Conservation (phyloP, 2,888 invertebrate species). For the Calliopum simillimum region DNA sequence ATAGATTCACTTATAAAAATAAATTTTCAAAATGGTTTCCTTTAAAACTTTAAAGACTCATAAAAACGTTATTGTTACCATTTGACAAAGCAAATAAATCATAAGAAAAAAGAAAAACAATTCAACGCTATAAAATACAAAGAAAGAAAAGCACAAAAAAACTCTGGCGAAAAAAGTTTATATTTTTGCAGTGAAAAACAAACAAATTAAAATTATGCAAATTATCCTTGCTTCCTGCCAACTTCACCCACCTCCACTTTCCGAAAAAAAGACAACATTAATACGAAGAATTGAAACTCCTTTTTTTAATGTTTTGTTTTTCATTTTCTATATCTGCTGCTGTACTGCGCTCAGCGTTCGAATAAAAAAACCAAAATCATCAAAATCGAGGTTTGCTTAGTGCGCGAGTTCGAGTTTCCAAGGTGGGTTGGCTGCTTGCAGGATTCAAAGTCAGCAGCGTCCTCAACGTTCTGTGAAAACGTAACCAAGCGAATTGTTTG, state of each 20-base stretch:
- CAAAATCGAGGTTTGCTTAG: too few relatives aligned
- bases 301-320: not conserved
- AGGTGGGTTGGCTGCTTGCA: not conserved
- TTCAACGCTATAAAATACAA: slow-evolving; percentile 28
- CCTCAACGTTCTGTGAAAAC: too few relatives aligned
- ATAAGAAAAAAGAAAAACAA: slow-evolving; percentile 20
- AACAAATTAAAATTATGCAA: slow-evolving; percentile 64
- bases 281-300: not conserved
- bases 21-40: too few relatives aligned
- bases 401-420: too few relatives aligned
- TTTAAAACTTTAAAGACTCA: too few relatives aligned
- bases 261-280: slow-evolving; percentile 2
- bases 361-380: too few relatives aligned
- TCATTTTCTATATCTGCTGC: not conserved
- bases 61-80: slow-evolving; percentile 6
- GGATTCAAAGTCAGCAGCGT: not conserved
- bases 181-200: slow-evolving; percentile 50
- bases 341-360: not conserved
- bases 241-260: slow-evolving; percentile 13
- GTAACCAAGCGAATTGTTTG: slow-evolving; percentile 57
- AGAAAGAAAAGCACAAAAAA: slow-evolving; percentile 26
- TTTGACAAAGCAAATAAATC: slow-evolving; percentile 9
- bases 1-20: too few relatives aligned
- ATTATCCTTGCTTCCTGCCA: slow-evolving; percentile 47
- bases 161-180: slow-evolving; percentile 32